Evolutionary conservation across 2,888 invertebrate species (phyloP), one percentile per base, ranked within the genome.

Genomic region (Syrphus vitripennis): DNA sequence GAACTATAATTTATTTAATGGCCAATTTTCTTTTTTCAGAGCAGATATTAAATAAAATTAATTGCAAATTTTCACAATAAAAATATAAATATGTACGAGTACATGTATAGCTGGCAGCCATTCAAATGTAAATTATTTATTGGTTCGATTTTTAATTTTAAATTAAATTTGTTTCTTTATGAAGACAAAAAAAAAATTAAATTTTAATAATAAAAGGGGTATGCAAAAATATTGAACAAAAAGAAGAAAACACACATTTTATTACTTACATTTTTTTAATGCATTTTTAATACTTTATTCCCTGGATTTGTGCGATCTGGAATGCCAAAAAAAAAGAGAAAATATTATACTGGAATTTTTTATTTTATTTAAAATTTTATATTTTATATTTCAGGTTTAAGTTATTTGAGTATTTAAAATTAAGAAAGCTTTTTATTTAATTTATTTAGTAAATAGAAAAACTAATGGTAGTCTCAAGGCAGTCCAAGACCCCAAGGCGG

Each of bases 11-110:
- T 70, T 83, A 83, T 83, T 65, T 74, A 75, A 83, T 79, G 80
- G 55, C 57, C 83, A 71, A 75, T 75, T 79, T 70, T 53, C 34
- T 57, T 70, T 70, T 59, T 31, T 31, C 31, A 31, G 48, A 78
- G n/a, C n/a, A n/a, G n/a, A 69, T 31, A 57, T 65, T 70, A 83
- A 75, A 74, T 70, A 83, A 65, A 75, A 83, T 70, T 83, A 83
- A 79, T 83, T 83, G 75, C 70, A 53, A 67, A 79, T 79, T 83
- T 53, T 59, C 57, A 75, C 65, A 83, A 79, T 79, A 34, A 34
- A 34, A 9, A 34, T 9, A 1, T 34, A n/a, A n/a, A n/a, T n/a
- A n/a, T n/a, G n/a, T 10, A 10, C 9, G 9, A 1, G 10, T 34
- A 34, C 12, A 34, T 34, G 12, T 3, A 55, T 63, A 14, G n/a